A percentile compares a stretch with the other conserved stretches of the same genome.
Evolutionary conservation across 2,888 invertebrate genomes (phyloP).

Genomic region (Argyresthia goedartella): DNA sequence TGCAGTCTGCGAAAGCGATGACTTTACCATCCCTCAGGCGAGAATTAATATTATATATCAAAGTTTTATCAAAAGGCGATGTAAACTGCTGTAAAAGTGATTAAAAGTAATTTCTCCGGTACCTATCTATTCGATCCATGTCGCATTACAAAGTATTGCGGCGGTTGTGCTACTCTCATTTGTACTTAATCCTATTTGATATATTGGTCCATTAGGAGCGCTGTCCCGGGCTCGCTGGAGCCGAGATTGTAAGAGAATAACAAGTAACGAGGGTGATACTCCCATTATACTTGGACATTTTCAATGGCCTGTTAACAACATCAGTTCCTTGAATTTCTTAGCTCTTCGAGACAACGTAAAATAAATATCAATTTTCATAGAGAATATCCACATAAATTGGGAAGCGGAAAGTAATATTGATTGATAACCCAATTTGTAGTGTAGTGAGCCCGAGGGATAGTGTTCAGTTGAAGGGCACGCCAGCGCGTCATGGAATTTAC

Average conservation of each 20-base stretch:
- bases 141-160: slow-evolving; percentile 46
- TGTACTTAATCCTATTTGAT: slow-evolving; percentile 64
- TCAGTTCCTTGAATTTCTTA: slow-evolving; percentile 22
- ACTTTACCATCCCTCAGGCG: too few relatives aligned
- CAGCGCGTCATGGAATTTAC: too few relatives aligned
- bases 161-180: slow-evolving; percentile 50
- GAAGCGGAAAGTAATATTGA: slow-evolving; percentile 39
- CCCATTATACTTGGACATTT: slow-evolving; percentile 22
- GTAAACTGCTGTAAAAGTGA: slow-evolving; percentile 17
- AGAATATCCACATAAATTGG: slow-evolving; percentile 22
- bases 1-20: too few relatives aligned
- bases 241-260: slow-evolving; percentile 54
- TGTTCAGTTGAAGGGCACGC: too few relatives aligned
- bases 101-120: slow-evolving; percentile 28
- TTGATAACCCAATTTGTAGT: slow-evolving; percentile 38
- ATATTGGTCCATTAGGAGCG: slow-evolving; percentile 60
- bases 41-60: too few relatives aligned
- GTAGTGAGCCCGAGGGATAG: slow-evolving; percentile 15
- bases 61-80: too few relatives aligned
- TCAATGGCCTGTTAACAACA: slow-evolving; percentile 11
- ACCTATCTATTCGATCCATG: slow-evolving; percentile 44
- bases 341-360: slow-evolving; percentile 8
- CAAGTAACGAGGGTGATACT: slow-evolving; percentile 30
- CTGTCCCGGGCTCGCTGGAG: slow-evolving; percentile 42
- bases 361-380: too few relatives aligned